Base-by-base conservation (phyloP, 2,888 invertebrate genomes). In the Fabriciana adippe region DNA sequence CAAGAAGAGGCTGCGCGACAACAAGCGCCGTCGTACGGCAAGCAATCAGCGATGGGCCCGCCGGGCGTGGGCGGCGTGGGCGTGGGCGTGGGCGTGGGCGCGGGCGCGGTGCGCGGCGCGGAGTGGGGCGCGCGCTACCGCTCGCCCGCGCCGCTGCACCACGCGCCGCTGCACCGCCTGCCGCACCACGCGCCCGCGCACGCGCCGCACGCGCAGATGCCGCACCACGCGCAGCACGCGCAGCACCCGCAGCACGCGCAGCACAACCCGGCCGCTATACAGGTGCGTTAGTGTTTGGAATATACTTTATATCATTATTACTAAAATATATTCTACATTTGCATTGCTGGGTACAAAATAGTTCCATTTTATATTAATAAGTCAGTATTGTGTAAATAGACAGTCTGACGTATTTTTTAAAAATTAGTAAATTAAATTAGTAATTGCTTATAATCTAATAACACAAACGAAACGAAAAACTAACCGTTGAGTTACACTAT, bases 1-100 rank as follows among this genome's bases (percentile, higher is more conserved):
- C 98, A 98, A 85, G 98, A 97, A 82, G 97, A 97, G 83, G 98
- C 97, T 62, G 97, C 97, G 11, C 93, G 97, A 55, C 97, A 98
- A 82, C 97, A 97, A 84, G 96, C 95, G 57, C 96, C 97, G 48
- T 96, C 96, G 78, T 97, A 96, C 80, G 97, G 97, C 73, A 97
- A 97, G 87, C 95, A 96, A 50, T 86, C 84, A 84, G 88, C 86
- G 86, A 84, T 94, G 94, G 87, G 87, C 61, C 84, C 77, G 67
- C 75, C 76, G 64, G 75, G 85, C 45, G 83, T 86, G 68, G 81
- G 88, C 54, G 65, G 72, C 76, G 81, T 70, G 64, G 62, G 67
- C 48, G 68, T 73, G 67, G 69, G 80, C 78, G 78, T 59, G 11
- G 55, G 55, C n/a, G 55, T 35, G n/a, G 90, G 64, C 87, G 81